Conservation (phyloP, 2,113 vertebrate species). For the Stegostoma tigrinum region DNA sequence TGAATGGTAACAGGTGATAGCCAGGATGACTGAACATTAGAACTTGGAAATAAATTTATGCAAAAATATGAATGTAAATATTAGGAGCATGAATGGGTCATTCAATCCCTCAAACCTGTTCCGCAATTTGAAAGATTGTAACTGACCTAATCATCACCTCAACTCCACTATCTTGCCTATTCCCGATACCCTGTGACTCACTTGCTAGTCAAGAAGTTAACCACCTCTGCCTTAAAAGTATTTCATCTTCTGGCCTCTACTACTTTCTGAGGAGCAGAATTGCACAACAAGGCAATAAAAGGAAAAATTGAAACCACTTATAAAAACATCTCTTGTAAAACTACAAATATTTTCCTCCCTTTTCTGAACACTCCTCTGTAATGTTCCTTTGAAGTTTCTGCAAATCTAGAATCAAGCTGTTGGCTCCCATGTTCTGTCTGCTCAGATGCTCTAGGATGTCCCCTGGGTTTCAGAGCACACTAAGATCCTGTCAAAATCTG, state of each 20-base stretch:
- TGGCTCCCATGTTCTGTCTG: not conserved
- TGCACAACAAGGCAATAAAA: no score
- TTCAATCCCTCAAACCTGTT: no score
- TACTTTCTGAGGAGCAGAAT: no score
- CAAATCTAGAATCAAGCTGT: not conserved
- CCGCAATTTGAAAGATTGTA: no score
- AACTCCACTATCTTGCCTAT: no score
- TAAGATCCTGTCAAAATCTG: not conserved
- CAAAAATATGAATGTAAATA: not conserved
- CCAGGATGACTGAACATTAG: not conserved
- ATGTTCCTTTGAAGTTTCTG: not conserved
- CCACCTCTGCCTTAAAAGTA: no score
- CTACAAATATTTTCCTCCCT: not conserved
- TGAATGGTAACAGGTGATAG: not conserved
- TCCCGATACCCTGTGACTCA: no score
- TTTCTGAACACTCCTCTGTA: not conserved
- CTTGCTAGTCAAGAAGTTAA: no score
- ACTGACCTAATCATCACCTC: no score
- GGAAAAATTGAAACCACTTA: no score
- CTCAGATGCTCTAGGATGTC: not conserved
- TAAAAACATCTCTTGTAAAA: not conserved
- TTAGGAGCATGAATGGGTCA: no score
- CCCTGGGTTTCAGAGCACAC: not conserved
- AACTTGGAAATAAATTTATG: not conserved
- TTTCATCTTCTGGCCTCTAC: no score